Conservation (phyloP, 2,113 vertebrate genomes). For the Mionectes macconnelli region DNA sequence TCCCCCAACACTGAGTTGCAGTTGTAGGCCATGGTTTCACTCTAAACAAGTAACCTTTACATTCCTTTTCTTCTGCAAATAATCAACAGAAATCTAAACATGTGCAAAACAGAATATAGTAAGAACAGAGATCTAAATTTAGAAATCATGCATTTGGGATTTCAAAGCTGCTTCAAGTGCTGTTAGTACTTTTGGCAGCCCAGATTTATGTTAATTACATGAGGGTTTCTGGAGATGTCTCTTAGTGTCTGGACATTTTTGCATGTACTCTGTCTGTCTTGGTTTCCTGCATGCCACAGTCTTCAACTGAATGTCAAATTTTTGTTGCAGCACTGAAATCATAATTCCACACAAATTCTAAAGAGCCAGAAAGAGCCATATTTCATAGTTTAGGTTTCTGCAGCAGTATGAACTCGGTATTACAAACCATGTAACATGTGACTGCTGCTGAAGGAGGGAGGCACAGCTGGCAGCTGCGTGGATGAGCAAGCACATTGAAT, state of each 20-base stretch:
- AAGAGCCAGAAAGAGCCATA: background rate
- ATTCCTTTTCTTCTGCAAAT: constrained; percentile 61
- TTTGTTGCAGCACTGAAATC: constrained; percentile 7
- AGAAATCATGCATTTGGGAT: constrained; percentile 54
- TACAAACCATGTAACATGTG: constrained; percentile 20
- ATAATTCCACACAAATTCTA: constrained; percentile 31
- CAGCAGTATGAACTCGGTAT: background rate
- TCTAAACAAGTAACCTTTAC: constrained; percentile 52
- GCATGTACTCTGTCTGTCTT: constrained; percentile 56
- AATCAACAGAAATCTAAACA: constrained; percentile 65
- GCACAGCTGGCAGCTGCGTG: constrained; percentile 70
- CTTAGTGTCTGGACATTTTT: constrained; percentile 59
- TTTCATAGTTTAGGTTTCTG: constrained; percentile 19
- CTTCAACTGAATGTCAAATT: background rate
- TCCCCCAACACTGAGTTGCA: background rate
- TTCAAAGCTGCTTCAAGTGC: constrained; percentile 64
- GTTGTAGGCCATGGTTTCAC: background rate
- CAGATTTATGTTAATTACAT: constrained; percentile 69
- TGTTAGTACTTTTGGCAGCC: constrained; percentile 65
- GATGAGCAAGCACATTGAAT: constrained; percentile 70
- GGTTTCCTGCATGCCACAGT: constrained; percentile 50
- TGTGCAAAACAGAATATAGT: constrained; percentile 62
- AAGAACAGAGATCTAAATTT: constrained; percentile 64
- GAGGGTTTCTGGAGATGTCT: constrained; percentile 55
- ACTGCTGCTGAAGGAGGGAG: constrained; percentile 41